phyloP scores from a whole-genome alignment of 1,140 invertebrate genomes.

The Oreohelix idahoensis region DNA sequence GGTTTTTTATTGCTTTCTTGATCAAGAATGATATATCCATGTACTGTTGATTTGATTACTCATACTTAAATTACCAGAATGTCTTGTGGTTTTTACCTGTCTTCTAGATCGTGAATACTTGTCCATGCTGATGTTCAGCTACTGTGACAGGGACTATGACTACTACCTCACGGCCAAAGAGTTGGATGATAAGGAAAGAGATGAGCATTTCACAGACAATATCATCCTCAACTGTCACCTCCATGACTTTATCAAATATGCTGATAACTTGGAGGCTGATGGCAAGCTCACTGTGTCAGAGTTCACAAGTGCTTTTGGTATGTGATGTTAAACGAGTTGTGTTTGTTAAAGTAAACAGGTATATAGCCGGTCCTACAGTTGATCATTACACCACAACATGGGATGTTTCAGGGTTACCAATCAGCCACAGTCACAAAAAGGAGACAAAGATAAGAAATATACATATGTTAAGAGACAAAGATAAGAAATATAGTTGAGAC shows the following conservation, averaged over 20 bases:
- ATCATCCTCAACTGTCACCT: constrained; percentile 80
- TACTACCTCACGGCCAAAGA: constrained; percentile 81
- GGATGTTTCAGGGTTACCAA: too few relatives aligned
- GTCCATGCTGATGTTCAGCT: constrained; percentile 85
- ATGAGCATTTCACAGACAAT: constrained; percentile 77
- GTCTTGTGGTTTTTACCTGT: neutral
- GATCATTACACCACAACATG: too few relatives aligned
- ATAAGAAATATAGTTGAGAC: too few relatives aligned
- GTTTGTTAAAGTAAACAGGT: too few relatives aligned
- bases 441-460: too few relatives aligned
- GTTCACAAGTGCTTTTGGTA: constrained; percentile 85
- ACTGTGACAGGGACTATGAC: constrained; percentile 84
- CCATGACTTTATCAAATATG: constrained; percentile 81
- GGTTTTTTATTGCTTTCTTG: too few relatives aligned
- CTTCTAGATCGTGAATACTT: constrained; percentile 80
- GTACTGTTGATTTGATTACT: too few relatives aligned
- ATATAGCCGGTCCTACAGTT: too few relatives aligned
- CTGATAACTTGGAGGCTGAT: constrained; percentile 80
- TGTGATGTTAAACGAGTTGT: constrained; percentile 72
- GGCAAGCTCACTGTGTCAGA: constrained; percentile 81
- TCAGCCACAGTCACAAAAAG: too few relatives aligned
- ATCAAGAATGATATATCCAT: too few relatives aligned
- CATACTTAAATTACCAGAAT: too few relatives aligned
- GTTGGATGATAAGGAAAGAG: constrained; percentile 78
- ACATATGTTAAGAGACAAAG: too few relatives aligned